Evolutionary conservation across 2,888 invertebrate genomes (phyloP), one percentile per base, ranked within the genome.

Genomic region (Mimas tiliae): DNA sequence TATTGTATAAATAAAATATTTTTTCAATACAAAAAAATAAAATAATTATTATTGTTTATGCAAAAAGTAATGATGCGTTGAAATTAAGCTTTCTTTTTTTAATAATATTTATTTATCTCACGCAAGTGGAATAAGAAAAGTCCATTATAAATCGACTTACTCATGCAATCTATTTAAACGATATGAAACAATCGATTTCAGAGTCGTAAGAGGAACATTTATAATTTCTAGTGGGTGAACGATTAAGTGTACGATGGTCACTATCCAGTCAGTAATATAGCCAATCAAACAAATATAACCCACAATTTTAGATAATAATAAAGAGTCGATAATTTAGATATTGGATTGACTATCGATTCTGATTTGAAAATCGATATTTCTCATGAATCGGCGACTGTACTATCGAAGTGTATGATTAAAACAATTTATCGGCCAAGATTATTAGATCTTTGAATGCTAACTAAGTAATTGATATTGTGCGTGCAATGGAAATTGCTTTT

Each of bases 101-200:
- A 55, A 55, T 55, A 55, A 55, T n/a, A n/a, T n/a, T 34, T 9
- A 55, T 55, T 55, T 55, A 55, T 33, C 55, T 55, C 55, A 52
- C 52, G 52, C 52, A 14, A 16, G 6, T 34, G 55, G n/a, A 33
- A 55, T 34, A 55, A 33, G 55, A n/a, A n/a, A n/a, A n/a, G n/a
- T n/a, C n/a, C n/a, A n/a, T n/a, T n/a, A n/a, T n/a, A n/a, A n/a
- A n/a, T n/a, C n/a, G n/a, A n/a, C n/a, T n/a, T n/a, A n/a, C n/a
- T n/a, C n/a, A n/a, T n/a, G n/a, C n/a, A 8, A 16, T 47, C 12
- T 47, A 14, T 47, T 47, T 47, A n/a, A 47, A 14, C 47, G 47
- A 47, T 47, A 55, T 55, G 16, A 34, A 55, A 33, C 8, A n/a
- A 34, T 34, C 34, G 8, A 21, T 50, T 11, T 0, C 12, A 6